phyloP scores from a whole-genome alignment of 2,113 vertebrate species.

The Ivindomyrus marchei region DNA sequence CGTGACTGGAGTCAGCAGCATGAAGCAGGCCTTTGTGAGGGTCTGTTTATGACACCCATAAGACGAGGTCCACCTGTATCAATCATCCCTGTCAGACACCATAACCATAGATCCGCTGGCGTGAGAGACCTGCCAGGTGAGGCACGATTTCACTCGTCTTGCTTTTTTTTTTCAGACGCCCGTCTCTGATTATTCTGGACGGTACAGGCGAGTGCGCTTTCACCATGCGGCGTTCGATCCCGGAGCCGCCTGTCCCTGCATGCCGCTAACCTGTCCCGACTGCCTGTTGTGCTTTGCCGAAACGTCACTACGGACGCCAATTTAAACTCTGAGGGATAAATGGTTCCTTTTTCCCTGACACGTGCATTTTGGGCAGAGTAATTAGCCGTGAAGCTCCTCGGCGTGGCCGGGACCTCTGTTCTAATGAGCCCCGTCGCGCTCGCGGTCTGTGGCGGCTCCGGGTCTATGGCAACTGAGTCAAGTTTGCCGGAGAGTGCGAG shows the following conservation, averaged over 20 bases:
- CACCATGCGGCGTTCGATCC: conserved; percentile 44
- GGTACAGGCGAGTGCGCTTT: conserved; percentile 33
- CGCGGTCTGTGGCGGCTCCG: background rate
- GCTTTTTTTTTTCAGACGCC: conserved; percentile 40
- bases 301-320: conserved; percentile 21
- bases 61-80: conserved; percentile 55
- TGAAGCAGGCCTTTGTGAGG: conserved; percentile 64
- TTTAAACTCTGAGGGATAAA: conserved; percentile 30
- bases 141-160: conserved; percentile 67
- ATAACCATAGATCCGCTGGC: conserved; percentile 65
- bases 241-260: conserved; percentile 17
- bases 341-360: conserved; percentile 36
- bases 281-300: conserved; percentile 14
- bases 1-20: conserved; percentile 23
- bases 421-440: background rate
- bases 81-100: conserved; percentile 56
- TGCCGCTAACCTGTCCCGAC: conserved; percentile 44
- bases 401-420: conserved; percentile 26
- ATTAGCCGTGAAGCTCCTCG: conserved; percentile 35
- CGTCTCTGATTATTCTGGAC: conserved; percentile 56
- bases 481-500: background rate
- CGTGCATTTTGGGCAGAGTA: conserved; percentile 36
- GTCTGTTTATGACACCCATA: conserved; percentile 59
- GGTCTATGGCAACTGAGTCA: background rate
- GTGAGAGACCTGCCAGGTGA: conserved; percentile 54